These are phyloP conservation scores for Apoderus coryli DNA, from an alignment of 2,888 invertebrate species.

Conservation along the genomic window DNA sequence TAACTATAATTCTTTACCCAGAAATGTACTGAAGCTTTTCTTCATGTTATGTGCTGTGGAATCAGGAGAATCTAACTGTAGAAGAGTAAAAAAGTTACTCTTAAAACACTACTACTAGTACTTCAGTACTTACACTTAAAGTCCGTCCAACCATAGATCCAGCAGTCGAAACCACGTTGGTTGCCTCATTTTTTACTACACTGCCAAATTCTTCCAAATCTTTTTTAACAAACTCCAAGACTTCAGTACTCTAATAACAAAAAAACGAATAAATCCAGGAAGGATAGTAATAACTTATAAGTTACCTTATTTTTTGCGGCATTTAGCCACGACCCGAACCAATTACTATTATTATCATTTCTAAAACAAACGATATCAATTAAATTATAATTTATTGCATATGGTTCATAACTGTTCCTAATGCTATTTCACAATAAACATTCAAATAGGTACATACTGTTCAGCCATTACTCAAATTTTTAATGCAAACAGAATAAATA, in stretches of 20 bases:
- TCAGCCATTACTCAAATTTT: too few relatives aligned
- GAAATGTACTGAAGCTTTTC: conserved; percentile 54
- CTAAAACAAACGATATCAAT: conserved; percentile 9
- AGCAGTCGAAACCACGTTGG: conserved; percentile 48
- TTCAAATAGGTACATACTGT: too few relatives aligned
- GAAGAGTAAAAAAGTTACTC: conserved; percentile 24
- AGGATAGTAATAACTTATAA: conserved; percentile 1
- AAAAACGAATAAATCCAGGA: conserved; percentile 5
- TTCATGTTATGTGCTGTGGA: conserved; percentile 60
- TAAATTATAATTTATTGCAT: too few relatives aligned
- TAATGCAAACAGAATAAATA: too few relatives aligned
- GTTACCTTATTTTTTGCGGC: conserved; percentile 33
- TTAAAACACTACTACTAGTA: background rate
- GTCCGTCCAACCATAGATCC: conserved; percentile 54
- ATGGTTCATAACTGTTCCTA: too few relatives aligned
- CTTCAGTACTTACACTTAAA: conserved; percentile 45
- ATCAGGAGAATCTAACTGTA: conserved; percentile 55
- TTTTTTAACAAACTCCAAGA: conserved; percentile 61
- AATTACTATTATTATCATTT: conserved; percentile 26
- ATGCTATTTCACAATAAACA: too few relatives aligned
- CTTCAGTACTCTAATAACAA: conserved; percentile 47
- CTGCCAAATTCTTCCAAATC: conserved; percentile 61
- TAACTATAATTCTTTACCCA: conserved; percentile 34
- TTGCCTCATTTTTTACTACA: conserved; percentile 56
- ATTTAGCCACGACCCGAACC: conserved; percentile 33